Evolutionary conservation across 2,888 invertebrate species (phyloP).

Genomic region (Eupithecia tripunctaria): DNA sequence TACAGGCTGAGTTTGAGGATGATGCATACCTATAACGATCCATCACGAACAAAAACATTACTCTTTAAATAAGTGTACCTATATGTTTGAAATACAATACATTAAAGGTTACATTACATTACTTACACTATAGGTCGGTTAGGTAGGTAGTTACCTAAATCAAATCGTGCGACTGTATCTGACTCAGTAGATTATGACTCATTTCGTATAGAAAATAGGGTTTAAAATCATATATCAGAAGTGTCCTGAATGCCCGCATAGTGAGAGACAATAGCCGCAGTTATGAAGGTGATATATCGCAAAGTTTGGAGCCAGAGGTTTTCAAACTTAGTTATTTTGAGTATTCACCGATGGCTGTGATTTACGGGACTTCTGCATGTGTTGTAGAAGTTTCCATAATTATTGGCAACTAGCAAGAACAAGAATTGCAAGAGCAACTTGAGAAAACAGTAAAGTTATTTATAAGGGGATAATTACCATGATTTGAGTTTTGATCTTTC

Average conservation of each 20-base stretch:
- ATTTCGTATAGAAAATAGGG: not conserved
- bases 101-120: too few species aligned
- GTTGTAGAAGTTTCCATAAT: not conserved
- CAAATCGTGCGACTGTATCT: too few species aligned
- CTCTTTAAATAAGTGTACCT: not conserved
- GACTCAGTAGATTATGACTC: not conserved
- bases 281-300: conserved; percentile 15
- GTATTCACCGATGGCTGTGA: conserved; percentile 2
- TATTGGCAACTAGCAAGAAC: not conserved
- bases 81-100: too few species aligned
- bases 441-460: not conserved
- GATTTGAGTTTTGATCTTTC: too few species aligned
- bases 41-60: not conserved
- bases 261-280: conserved; percentile 19
- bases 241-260: conserved; percentile 10
- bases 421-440: not conserved
- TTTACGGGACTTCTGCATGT: not conserved
- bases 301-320: conserved; percentile 13
- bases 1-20: too few species aligned
- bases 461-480: too few species aligned
- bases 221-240: not conserved
- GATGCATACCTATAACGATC: not conserved
- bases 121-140: too few species aligned
- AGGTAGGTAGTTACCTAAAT: too few species aligned
- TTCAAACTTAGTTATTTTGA: conserved; percentile 9